Conservation (phyloP, 2,888 invertebrate species). For the Pristionchus entomophagus region DNA sequence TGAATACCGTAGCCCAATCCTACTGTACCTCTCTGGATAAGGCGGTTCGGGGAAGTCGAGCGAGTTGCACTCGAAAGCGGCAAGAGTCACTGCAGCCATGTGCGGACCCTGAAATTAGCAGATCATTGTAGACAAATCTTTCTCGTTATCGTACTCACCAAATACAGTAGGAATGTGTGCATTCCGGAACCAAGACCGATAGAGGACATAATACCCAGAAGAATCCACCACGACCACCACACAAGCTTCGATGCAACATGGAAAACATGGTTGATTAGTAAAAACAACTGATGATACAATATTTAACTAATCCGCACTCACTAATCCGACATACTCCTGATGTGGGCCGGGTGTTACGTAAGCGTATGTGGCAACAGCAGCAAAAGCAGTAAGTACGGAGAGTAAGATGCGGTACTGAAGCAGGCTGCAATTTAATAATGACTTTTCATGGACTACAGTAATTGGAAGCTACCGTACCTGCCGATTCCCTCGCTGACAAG, state of each 20-base stretch:
- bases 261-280: not conserved
- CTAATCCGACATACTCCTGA: conserved; percentile 74
- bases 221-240: conserved; percentile 88
- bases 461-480: conserved; percentile 51
- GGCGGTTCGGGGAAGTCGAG: conserved; percentile 97
- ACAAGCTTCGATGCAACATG: conserved; percentile 77
- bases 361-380: conserved; percentile 66
- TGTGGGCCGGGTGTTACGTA: conserved; percentile 76
- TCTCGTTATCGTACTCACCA: conserved; percentile 80
- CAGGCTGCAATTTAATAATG: no score
- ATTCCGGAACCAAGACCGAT: conserved; percentile 97
- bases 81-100: conserved; percentile 96
- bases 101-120: conserved; percentile 86
- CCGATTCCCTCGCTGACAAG: conserved; percentile 57
- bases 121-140: no score
- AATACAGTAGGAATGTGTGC: conserved; percentile 96
- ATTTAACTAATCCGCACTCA: conserved; percentile 78
- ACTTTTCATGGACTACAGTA: no score
- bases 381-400: conserved; percentile 56
- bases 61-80: conserved; percentile 95
- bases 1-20: not conserved
- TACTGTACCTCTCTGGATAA: conserved; percentile 86
- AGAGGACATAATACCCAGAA: conserved; percentile 94
- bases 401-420: conserved; percentile 68
- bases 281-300: conserved; percentile 84